A percentile compares a stretch with the other conserved stretches of the same genome.
phyloP scores from a whole-genome alignment of 2,888 invertebrate species.

The Archaeoteleia sp. region DNA sequence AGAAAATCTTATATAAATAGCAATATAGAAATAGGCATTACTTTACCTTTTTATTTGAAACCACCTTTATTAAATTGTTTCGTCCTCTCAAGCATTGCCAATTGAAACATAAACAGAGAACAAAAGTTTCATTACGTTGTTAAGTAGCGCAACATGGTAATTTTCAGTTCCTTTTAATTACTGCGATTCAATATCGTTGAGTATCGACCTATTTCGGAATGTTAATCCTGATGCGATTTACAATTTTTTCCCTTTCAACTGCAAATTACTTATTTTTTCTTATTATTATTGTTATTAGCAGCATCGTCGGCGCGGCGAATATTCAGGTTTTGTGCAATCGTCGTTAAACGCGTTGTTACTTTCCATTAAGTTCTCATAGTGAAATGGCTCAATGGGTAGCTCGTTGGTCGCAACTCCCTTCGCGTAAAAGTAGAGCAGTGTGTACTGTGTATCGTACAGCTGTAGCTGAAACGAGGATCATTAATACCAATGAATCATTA shows the following conservation, averaged over 20 bases:
- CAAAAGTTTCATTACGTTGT: slow-evolving; percentile 4
- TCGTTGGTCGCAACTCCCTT: slow-evolving; percentile 41
- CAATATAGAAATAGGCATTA: too few relatives aligned
- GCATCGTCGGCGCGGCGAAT: slow-evolving; percentile 7
- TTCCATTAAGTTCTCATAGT: slow-evolving; percentile 58
- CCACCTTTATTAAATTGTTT: too few relatives aligned
- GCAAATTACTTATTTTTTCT: slow-evolving; percentile 3
- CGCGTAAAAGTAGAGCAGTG: slow-evolving; percentile 35
- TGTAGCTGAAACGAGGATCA: slow-evolving; percentile 31
- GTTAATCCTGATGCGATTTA: slow-evolving; percentile 7
- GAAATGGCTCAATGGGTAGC: slow-evolving; percentile 58
- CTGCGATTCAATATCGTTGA: slow-evolving; percentile 6
- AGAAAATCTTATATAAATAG: too few relatives aligned
- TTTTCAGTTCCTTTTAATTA: slow-evolving; percentile 6
- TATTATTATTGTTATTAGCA: slow-evolving; percentile 24
- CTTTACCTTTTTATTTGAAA: too few relatives aligned
- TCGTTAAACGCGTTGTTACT: slow-evolving; percentile 57
- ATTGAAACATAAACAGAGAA: slow-evolving; percentile 2
- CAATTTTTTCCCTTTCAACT: slow-evolving; percentile 18
- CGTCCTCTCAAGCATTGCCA: background rate
- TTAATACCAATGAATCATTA: slow-evolving; percentile 41
- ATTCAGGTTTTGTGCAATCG: slow-evolving; percentile 28
- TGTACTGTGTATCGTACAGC: slow-evolving; percentile 26
- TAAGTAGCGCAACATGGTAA: too few relatives aligned
- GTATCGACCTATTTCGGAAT: slow-evolving; percentile 7